Percentiles rank a stretch among this genome's conserved stretches.
Evolutionary conservation across 2,113 vertebrate species (phyloP).

Genomic region (Oreochromis aureus): DNA sequence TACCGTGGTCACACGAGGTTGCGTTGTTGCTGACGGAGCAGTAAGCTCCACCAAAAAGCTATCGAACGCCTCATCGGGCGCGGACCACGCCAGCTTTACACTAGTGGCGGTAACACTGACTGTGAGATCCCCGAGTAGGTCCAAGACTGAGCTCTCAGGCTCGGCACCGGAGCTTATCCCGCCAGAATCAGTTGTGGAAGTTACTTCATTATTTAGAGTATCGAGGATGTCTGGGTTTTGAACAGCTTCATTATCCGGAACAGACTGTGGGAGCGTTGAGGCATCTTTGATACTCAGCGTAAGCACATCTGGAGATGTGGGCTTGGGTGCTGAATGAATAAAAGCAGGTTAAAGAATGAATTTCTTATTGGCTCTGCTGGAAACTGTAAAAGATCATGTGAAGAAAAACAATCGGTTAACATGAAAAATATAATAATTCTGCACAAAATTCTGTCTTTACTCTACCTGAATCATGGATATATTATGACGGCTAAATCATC

Average conservation of each 20-base stretch:
- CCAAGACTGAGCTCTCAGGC: conserved; percentile 13
- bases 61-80: conserved; percentile 30
- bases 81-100: conserved; percentile 38
- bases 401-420: conserved; percentile 24
- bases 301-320: conserved; percentile 55
- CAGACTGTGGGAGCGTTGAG: conserved; percentile 4
- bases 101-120: conserved; percentile 39
- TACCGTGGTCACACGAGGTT: conserved; percentile 2
- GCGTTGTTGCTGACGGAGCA: conserved; percentile 7
- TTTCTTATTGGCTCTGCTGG: conserved; percentile 2
- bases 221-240: neutral
- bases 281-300: conserved; percentile 46
- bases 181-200: neutral
- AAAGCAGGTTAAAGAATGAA: conserved; percentile 57
- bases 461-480: neutral
- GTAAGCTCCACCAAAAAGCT: conserved; percentile 52
- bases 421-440: neutral
- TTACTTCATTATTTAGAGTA: neutral
- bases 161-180: conserved; percentile 11
- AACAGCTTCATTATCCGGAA: conserved; percentile 8
- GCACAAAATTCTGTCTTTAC: neutral
- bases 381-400: conserved; percentile 19
- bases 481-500: neutral
- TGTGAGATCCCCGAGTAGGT: neutral
- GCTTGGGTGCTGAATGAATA: conserved; percentile 59